Evolutionary conservation across 2,113 vertebrate genomes (phyloP).

Genomic region (Elanus axillaris): DNA sequence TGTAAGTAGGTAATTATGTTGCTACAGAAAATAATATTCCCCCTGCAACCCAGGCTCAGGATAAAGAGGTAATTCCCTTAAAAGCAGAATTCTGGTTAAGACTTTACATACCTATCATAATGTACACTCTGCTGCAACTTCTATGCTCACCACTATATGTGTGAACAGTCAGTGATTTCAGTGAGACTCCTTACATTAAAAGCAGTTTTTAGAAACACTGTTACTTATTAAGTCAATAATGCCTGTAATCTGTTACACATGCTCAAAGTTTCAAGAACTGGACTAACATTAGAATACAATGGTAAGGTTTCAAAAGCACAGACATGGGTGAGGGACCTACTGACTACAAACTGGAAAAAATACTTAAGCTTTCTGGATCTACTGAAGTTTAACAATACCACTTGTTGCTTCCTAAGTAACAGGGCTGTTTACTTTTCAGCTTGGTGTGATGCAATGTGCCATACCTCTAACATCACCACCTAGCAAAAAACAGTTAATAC

Average conservation of each 20-base stretch:
- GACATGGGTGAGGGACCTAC: rapidly evolving
- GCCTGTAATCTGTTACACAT: background rate
- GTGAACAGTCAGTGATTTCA: background rate
- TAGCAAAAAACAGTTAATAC: background rate
- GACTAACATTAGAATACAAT: background rate
- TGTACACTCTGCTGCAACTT: background rate
- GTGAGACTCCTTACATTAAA: background rate
- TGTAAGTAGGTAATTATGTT: conserved; percentile 23
- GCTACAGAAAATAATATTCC: background rate
- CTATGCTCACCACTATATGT: background rate
- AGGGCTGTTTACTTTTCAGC: background rate
- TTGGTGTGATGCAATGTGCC: background rate
- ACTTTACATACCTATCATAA: background rate
- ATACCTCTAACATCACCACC: background rate
- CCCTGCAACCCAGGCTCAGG: background rate
- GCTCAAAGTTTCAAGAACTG: background rate
- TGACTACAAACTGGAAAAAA: background rate
- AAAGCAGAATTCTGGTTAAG: background rate
- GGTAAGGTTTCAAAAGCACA: background rate
- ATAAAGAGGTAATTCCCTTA: background rate
- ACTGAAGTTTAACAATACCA: background rate
- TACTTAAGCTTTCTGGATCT: background rate
- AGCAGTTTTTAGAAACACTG: background rate
- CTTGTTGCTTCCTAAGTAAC: background rate
- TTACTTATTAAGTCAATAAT: background rate